These are phyloP conservation scores for Crocuta crocuta DNA, from an alignment of 2,113 vertebrate genomes.

Conservation along the genomic window DNA sequence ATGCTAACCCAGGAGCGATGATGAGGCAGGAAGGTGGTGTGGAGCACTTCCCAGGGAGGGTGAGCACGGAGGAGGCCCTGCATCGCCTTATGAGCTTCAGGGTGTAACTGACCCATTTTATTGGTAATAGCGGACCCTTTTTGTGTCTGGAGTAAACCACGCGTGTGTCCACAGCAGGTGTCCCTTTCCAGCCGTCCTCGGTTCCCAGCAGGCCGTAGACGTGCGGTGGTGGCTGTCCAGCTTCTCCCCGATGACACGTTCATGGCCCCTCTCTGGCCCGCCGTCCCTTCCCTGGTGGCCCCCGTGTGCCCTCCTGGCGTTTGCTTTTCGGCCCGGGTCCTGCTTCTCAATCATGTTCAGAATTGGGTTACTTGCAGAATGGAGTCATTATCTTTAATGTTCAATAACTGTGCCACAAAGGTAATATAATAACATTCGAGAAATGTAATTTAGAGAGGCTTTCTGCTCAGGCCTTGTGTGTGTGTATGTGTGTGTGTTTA, in stretches of 20 bases:
- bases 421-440: conserved; percentile 87
- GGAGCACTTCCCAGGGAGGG: neutral
- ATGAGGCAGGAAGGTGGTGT: accelerated
- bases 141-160: neutral
- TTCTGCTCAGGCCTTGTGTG: conserved; percentile 77
- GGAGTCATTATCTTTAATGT: conserved; percentile 88
- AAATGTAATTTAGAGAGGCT: conserved; percentile 87
- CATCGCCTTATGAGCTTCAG: accelerated
- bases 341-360: conserved; percentile 83
- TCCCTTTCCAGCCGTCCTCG: neutral
- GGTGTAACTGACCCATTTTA: neutral
- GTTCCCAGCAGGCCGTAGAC: neutral
- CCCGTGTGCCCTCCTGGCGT: neutral
- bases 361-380: conserved; percentile 87
- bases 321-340: conserved; percentile 77
- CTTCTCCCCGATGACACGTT: conserved; percentile 50
- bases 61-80: accelerated
- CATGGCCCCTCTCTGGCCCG: conserved; percentile 3
- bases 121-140: neutral
- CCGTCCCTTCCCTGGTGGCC: conserved; percentile 64
- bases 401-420: conserved; percentile 87
- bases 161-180: neutral
- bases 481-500: conserved; percentile 63
- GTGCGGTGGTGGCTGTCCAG: neutral
- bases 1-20: too few species aligned